phyloP scores from a whole-genome alignment of 1,140 invertebrate genomes.

The Trichomalopsis sarcophagae region DNA sequence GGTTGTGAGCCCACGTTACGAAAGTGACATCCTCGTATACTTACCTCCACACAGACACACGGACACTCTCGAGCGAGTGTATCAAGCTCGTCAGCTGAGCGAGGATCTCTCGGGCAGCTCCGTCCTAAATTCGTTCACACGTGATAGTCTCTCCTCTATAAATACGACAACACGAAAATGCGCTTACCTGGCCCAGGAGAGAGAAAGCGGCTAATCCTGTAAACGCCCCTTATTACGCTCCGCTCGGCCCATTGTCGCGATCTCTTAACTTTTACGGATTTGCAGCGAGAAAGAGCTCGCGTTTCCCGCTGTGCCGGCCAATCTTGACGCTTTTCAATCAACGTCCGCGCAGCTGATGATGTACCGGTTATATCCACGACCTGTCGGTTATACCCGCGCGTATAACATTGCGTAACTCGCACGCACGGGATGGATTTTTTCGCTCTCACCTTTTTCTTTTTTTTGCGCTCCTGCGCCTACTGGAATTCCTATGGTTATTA shows the following conservation, averaged over 20 bases:
- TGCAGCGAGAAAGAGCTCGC: background rate
- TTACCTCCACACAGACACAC: background rate
- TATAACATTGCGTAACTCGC: background rate
- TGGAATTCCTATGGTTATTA: constrained; percentile 7
- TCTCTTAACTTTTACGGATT: constrained; percentile 52
- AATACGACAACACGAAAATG: constrained; percentile 10
- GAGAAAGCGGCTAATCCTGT: constrained; percentile 34
- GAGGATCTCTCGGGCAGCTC: background rate
- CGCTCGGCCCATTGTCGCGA: constrained; percentile 30
- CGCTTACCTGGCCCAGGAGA: constrained; percentile 8
- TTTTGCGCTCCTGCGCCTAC: background rate
- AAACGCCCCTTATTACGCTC: constrained; percentile 42
- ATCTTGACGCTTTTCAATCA: constrained; percentile 42
- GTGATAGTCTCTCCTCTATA: constrained; percentile 9
- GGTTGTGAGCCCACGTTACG: background rate
- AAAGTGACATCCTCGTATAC: constrained; percentile 24
- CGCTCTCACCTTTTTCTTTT: background rate
- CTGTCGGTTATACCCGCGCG: background rate
- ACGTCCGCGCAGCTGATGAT: background rate
- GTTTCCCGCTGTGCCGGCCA: constrained; percentile 13
- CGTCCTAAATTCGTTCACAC: constrained; percentile 28
- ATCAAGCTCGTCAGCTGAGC: background rate
- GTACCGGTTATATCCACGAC: constrained; percentile 7
- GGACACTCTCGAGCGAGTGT: too few species aligned
- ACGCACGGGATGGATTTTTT: background rate